Conservation (phyloP, 2,113 vertebrate genomes). For the Rhinopomastus cyanomelas region DNA sequence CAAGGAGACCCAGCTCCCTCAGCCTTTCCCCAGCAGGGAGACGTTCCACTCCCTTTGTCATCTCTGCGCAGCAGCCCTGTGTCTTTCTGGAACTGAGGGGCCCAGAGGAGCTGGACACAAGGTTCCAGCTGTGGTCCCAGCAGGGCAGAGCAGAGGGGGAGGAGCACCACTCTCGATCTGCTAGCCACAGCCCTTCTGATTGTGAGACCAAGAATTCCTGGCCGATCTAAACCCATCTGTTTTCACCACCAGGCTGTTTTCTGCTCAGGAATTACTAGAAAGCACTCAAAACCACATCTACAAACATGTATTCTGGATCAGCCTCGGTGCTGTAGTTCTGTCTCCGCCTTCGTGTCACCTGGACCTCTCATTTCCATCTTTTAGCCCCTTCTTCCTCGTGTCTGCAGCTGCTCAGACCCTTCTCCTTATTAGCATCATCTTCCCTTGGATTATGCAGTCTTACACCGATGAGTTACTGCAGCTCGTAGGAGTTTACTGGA, state of each 20-base stretch:
- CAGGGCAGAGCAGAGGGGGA: no score
- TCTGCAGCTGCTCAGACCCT: neutral
- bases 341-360: neutral
- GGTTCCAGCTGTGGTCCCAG: no score
- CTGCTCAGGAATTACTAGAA: neutral
- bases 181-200: no score
- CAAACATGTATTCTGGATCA: neutral
- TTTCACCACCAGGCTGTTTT: neutral
- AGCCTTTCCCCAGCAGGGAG: no score
- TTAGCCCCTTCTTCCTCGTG: neutral
- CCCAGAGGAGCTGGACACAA: no score
- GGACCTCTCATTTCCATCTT: neutral
- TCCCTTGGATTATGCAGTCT: neutral
- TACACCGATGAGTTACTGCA: neutral
- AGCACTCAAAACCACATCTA: neutral
- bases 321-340: neutral
- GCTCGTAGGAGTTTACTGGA: neutral
- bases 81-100: no score
- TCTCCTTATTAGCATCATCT: neutral
- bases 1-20: no score
- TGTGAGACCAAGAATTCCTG: neutral
- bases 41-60: no score
- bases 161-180: no score
- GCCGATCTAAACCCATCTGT: neutral
- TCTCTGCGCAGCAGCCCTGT: no score